Percentiles rank a stretch among this genome's conserved stretches.
Evolutionary conservation across 2,113 vertebrate species (phyloP).

Genomic region (Myrmophylax atrothorax): DNA sequence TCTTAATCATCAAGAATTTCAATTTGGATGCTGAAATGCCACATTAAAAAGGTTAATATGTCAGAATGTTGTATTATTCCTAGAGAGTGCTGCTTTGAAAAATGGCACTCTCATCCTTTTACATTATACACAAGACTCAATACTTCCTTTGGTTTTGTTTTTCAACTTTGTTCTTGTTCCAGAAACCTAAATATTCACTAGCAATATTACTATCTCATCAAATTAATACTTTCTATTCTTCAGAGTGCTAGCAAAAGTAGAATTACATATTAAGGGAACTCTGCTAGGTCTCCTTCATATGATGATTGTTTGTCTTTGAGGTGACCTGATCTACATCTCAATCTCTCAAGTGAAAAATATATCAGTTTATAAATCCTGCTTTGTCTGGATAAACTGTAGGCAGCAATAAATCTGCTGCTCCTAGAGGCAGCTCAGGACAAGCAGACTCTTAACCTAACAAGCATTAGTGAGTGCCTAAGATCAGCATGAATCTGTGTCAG

Average conservation of each 20-base stretch:
- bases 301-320: not conserved
- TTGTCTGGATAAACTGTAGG: not conserved
- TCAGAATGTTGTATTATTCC: not conserved
- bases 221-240: not conserved
- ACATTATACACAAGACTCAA: not conserved
- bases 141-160: not conserved
- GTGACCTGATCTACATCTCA: not conserved
- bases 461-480: not conserved
- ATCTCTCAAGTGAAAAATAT: not conserved
- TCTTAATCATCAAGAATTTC: slow-evolving; percentile 19
- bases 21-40: not conserved
- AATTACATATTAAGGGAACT: not conserved
- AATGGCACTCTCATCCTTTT: not conserved
- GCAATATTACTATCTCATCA: not conserved
- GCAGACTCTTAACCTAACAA: not conserved
- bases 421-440: not conserved
- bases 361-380: not conserved
- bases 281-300: not conserved
- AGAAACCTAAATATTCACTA: not conserved
- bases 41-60: not conserved
- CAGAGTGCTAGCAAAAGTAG: not conserved
- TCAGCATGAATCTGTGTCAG: not conserved
- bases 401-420: not conserved
- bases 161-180: not conserved
- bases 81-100: not conserved